Conservation (phyloP, 2,113 vertebrate genomes). For the Python bivittatus region DNA sequence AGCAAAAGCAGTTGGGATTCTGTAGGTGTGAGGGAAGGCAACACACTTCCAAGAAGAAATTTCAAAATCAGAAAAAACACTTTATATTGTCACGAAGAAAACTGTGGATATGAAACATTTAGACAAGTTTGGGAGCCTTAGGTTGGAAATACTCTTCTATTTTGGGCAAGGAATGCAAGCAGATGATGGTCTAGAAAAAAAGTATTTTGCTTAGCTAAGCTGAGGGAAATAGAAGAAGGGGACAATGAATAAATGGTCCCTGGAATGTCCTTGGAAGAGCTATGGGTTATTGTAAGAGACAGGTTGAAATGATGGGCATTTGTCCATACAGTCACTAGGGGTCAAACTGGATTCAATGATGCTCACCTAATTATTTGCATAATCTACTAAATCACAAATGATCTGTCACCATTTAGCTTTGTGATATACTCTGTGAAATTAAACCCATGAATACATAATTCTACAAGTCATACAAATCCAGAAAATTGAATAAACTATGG, state of each 20-base stretch:
- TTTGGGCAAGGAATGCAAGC: neutral
- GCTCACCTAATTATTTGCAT: neutral
- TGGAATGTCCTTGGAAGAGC: neutral
- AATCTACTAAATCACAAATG: neutral
- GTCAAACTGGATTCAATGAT: neutral
- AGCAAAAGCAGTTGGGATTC: neutral
- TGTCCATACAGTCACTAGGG: neutral
- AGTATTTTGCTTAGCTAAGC: neutral
- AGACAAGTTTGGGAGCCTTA: neutral
- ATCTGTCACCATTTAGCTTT: neutral
- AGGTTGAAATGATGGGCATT: neutral
- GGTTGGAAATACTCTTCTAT: neutral
- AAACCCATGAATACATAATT: neutral
- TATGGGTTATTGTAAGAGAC: neutral
- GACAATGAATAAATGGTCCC: neutral
- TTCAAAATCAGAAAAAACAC: neutral
- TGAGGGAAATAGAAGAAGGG: neutral
- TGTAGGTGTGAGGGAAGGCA: neutral
- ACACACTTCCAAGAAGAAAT: neutral
- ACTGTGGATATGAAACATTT: neutral
- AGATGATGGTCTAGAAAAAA: neutral
- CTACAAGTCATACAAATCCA: neutral
- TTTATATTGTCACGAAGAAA: neutral
- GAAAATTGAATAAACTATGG: neutral
- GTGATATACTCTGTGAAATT: neutral